Percentiles rank a stretch among this genome's conserved stretches.
Evolutionary conservation across 2,797 vertebrate genomes (phyloP).

Genomic region (Valencia hispanica): DNA sequence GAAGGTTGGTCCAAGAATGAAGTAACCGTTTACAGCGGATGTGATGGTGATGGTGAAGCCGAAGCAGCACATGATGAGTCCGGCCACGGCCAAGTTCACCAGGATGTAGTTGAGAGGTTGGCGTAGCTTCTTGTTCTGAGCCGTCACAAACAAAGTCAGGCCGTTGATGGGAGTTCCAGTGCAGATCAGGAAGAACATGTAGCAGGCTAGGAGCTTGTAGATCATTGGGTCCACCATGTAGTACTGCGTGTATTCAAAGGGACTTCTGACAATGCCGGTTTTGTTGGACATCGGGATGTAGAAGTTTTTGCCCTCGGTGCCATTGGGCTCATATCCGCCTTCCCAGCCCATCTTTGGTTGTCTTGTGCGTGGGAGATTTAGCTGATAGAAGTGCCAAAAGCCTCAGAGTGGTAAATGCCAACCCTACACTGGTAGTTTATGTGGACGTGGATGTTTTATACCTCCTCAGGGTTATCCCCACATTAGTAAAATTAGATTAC

Average conservation of each 20-base stretch:
- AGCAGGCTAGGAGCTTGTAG: conserved; percentile 73
- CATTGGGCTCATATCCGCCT: conserved; percentile 70
- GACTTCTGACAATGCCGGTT: conserved; percentile 84
- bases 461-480: conserved; percentile 33
- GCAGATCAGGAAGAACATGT: conserved; percentile 85
- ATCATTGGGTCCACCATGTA: conserved; percentile 80
- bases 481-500: conserved; percentile 59
- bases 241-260: conserved; percentile 82
- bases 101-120: conserved; percentile 86
- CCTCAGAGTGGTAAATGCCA: conserved; percentile 13
- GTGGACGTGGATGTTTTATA: conserved; percentile 55
- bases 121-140: conserved; percentile 85
- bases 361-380: conserved; percentile 13
- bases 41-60: conserved; percentile 85
- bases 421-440: conserved; percentile 12
- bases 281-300: conserved; percentile 85
- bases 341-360: conserved; percentile 53
- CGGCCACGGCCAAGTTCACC: conserved; percentile 84
- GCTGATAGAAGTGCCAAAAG: neutral
- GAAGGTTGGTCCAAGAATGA: conserved; percentile 73
- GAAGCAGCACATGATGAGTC: conserved; percentile 82
- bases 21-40: conserved; percentile 80
- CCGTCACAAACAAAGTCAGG: conserved; percentile 78
- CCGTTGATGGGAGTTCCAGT: conserved; percentile 82
- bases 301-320: conserved; percentile 85